phyloP scores from a whole-genome alignment of 2,888 invertebrate genomes.

The Apoda limacodes region DNA sequence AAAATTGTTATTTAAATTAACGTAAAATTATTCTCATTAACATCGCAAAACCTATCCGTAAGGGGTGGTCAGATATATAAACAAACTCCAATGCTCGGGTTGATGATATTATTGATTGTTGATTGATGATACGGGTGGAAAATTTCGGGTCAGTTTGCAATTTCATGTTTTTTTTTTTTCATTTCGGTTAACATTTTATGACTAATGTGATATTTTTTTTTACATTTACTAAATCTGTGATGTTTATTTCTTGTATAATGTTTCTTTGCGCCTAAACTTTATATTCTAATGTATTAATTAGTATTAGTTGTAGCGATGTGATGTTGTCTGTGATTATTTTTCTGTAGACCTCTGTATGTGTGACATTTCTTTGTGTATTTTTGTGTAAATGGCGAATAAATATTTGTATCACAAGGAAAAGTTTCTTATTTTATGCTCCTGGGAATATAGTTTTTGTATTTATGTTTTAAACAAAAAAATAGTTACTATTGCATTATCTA shows the following conservation, averaged over 20 bases:
- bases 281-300: slow-evolving; percentile 23
- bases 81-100: no score
- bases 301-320: slow-evolving; percentile 19
- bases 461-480: no score
- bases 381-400: slow-evolving; percentile 57
- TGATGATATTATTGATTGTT: no score
- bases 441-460: no score
- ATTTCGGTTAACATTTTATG: no score
- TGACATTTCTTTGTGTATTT: slow-evolving; percentile 57
- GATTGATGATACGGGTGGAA: slow-evolving; percentile 33
- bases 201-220: no score
- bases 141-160: slow-evolving; percentile 30
- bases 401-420: slow-evolving; percentile 60
- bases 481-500: no score
- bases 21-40: no score
- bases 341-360: slow-evolving; percentile 51
- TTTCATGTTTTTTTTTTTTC: slow-evolving; percentile 28
- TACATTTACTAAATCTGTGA: slow-evolving; percentile 52
- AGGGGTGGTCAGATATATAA: no score
- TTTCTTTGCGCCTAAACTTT: slow-evolving; percentile 31
- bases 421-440: no score
- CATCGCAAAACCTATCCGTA: no score
- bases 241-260: slow-evolving; percentile 33
- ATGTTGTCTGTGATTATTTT: slow-evolving; percentile 38
- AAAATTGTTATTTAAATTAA: slow-evolving; percentile 25